Conservation (phyloP, 1,140 invertebrate species). For the Rhyzopertha dominica region DNA sequence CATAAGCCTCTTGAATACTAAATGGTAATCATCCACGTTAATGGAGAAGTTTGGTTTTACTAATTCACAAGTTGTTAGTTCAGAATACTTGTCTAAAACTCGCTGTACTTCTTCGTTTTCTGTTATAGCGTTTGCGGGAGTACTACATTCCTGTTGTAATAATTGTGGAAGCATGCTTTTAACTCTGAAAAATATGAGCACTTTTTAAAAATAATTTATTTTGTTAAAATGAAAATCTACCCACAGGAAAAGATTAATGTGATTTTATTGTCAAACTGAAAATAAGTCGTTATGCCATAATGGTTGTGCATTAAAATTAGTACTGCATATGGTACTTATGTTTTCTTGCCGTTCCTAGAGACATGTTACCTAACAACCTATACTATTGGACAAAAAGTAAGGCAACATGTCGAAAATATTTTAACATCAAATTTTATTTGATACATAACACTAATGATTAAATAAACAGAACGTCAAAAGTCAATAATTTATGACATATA, state of each 20-base stretch:
- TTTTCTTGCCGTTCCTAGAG: neutral
- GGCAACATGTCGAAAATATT: too few species aligned
- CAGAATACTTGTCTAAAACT: conserved; percentile 19
- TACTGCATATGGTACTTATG: neutral
- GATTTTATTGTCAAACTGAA: neutral
- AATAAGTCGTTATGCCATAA: neutral
- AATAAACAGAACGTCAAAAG: too few species aligned
- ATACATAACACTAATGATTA: too few species aligned
- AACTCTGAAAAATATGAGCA: conserved; percentile 18
- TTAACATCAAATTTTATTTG: too few species aligned
- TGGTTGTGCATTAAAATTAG: neutral
- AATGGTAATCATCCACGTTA: conserved; percentile 22
- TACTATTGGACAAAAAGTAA: too few species aligned
- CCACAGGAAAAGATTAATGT: too few species aligned
- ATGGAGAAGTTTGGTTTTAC: conserved; percentile 26
- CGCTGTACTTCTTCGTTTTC: conserved; percentile 13
- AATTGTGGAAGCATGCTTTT: conserved; percentile 23
- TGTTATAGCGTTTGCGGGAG: conserved; percentile 9
- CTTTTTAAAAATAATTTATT: neutral
- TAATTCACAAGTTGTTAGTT: conserved; percentile 7
- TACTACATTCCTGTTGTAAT: conserved; percentile 5
- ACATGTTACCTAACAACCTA: too few species aligned
- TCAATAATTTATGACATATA: neutral
- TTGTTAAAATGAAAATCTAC: neutral
- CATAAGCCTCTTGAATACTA: conserved; percentile 24